These are phyloP conservation scores for Staurois parvus DNA, from an alignment of 2,797 vertebrate species.

Conservation along the genomic window DNA sequence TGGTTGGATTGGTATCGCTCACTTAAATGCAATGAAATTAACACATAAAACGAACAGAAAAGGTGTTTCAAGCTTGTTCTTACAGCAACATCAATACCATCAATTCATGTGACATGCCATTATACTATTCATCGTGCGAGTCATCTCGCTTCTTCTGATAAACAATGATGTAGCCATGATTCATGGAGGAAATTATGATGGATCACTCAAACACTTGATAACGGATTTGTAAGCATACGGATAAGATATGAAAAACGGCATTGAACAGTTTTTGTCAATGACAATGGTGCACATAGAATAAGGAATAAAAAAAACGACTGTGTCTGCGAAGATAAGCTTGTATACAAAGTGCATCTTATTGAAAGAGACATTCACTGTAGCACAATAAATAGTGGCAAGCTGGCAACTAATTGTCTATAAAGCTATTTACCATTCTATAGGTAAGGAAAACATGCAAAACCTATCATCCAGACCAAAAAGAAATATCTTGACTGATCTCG, in stretches of 20 bases:
- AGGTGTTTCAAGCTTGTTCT: slow-evolving; percentile 44
- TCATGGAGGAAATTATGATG: slow-evolving; percentile 56
- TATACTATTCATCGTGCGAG: slow-evolving; percentile 57
- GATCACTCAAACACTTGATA: slow-evolving; percentile 49
- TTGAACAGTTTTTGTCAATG: slow-evolving; percentile 45
- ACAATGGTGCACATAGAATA: slow-evolving; percentile 24
- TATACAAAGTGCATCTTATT: background rate
- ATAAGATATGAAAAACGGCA: slow-evolving; percentile 36
- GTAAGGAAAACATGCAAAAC: no score
- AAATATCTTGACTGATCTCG: no score
- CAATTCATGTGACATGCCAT: slow-evolving; percentile 54
- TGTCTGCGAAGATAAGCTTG: slow-evolving; percentile 1
- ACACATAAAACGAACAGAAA: slow-evolving; percentile 40
- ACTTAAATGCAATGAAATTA: slow-evolving; percentile 41
- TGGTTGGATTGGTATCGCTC: background rate
- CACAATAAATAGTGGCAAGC: background rate
- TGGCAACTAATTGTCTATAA: background rate
- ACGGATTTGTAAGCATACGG: slow-evolving; percentile 51
- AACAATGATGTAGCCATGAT: slow-evolving; percentile 59
- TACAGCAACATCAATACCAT: slow-evolving; percentile 50
- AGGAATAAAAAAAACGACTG: background rate
- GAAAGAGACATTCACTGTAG: background rate
- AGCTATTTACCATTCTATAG: no score
- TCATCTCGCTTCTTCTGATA: slow-evolving; percentile 55
- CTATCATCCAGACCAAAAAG: no score